Evolutionary conservation across 1,140 invertebrate species (phyloP).

Genomic region (Lordiphosa stackelbergi): DNA sequence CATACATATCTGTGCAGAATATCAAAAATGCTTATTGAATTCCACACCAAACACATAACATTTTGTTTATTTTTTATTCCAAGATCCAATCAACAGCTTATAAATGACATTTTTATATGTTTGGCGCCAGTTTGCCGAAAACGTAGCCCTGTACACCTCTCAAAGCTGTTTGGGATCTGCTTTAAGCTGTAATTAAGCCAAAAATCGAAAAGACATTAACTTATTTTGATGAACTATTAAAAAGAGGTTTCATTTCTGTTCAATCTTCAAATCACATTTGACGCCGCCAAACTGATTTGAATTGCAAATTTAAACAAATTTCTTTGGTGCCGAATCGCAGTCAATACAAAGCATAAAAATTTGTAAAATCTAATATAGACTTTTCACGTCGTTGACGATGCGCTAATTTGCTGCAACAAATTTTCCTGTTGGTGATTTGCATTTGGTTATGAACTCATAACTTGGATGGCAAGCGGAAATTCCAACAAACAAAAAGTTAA

Average conservation of each 20-base stretch:
- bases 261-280: slow-evolving; percentile 39
- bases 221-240: slow-evolving; percentile 71
- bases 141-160: slow-evolving; percentile 40
- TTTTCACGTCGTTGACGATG: slow-evolving; percentile 39
- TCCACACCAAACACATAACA: slow-evolving; percentile 23
- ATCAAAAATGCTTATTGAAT: slow-evolving; percentile 26
- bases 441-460: slow-evolving; percentile 71
- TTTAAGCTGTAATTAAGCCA: slow-evolving; percentile 57
- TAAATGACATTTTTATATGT: slow-evolving; percentile 35
- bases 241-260: slow-evolving; percentile 40
- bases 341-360: slow-evolving; percentile 68
- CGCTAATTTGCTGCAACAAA: slow-evolving; percentile 69
- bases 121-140: slow-evolving; percentile 24
- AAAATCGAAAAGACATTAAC: slow-evolving; percentile 54
- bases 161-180: slow-evolving; percentile 52
- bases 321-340: slow-evolving; percentile 9
- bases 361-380: slow-evolving; percentile 42
- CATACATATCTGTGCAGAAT: slow-evolving; percentile 35
- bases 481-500: slow-evolving; percentile 56
- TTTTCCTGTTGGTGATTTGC: slow-evolving; percentile 62
- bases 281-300: slow-evolving; percentile 47
- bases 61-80: slow-evolving; percentile 5
- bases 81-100: slow-evolving; percentile 37
- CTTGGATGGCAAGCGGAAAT: slow-evolving; percentile 55
- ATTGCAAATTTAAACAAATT: slow-evolving; percentile 48